Conservation (phyloP, 1,140 invertebrate genomes). For the Leptinotarsa undecemlineata region DNA sequence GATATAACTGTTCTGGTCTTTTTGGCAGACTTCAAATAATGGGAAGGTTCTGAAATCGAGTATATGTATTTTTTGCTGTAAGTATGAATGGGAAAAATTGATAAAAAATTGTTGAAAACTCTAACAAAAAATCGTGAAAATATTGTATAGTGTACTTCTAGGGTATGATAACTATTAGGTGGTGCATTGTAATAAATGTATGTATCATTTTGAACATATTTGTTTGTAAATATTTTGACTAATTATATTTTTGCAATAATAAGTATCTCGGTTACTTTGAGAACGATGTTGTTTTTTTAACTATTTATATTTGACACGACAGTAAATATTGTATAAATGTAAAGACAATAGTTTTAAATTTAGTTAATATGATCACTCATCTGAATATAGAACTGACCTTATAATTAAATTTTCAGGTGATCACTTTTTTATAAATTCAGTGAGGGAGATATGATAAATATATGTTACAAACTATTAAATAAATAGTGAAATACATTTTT, state of each 20-base stretch:
- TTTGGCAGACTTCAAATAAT: not conserved
- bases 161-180: constrained; percentile 12
- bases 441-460: constrained; percentile 21
- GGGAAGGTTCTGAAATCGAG: no score
- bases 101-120: not conserved
- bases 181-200: constrained; percentile 22
- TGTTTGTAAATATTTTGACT: constrained; percentile 21
- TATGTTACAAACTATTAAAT: constrained; percentile 20
- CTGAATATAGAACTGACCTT: constrained; percentile 25
- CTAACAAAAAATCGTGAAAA: not conserved
- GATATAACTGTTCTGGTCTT: not conserved
- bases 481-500: constrained; percentile 28
- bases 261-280: constrained; percentile 5
- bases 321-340: constrained; percentile 28
- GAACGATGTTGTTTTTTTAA: constrained; percentile 8
- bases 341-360: constrained; percentile 29
- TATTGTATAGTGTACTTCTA: constrained; percentile 10
- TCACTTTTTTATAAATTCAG: constrained; percentile 25
- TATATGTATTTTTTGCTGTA: not conserved
- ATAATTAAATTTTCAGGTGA: constrained; percentile 15
- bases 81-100: not conserved
- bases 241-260: constrained; percentile 26
- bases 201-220: constrained; percentile 22
- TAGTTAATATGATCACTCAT: constrained; percentile 25
- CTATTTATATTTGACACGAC: constrained; percentile 12